Evolutionary conservation across 2,797 vertebrate species (phyloP).

Genomic region (Hapalemur alaotrensis): DNA sequence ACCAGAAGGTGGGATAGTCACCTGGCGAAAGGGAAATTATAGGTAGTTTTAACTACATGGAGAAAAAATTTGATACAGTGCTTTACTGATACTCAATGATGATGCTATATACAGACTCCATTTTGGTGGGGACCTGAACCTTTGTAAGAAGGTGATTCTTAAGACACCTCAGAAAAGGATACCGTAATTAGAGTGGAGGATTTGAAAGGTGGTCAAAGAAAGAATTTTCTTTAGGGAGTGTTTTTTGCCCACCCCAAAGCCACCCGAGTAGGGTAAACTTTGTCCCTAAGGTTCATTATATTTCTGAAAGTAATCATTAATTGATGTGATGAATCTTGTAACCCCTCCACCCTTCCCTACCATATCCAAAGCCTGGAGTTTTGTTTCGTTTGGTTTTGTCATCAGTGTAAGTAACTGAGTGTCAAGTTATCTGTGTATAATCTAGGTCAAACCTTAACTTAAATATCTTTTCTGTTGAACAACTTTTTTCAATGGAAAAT

Average conservation of each 20-base stretch:
- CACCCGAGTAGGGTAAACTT: background rate
- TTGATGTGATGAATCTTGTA: background rate
- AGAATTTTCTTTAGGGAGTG: background rate
- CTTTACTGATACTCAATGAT: background rate
- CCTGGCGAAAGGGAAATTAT: background rate
- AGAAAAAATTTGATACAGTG: background rate
- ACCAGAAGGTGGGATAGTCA: background rate
- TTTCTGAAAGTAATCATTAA: conserved; percentile 7
- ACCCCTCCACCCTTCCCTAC: background rate
- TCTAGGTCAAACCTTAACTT: background rate
- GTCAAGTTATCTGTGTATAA: background rate
- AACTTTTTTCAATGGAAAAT: conserved; percentile 36
- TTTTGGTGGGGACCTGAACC: background rate
- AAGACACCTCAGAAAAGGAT: background rate
- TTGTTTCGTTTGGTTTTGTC: background rate
- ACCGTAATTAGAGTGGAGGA: background rate
- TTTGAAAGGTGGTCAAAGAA: background rate
- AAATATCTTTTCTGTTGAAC: background rate
- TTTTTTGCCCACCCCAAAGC: background rate
- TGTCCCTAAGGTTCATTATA: background rate
- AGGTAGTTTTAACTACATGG: background rate
- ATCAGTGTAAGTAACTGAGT: background rate
- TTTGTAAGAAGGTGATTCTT: background rate
- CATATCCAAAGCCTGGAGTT: background rate
- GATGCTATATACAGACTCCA: background rate